These are phyloP conservation scores for Carollia perspicillata DNA, from an alignment of 2,113 vertebrate species.

Conservation along the genomic window DNA sequence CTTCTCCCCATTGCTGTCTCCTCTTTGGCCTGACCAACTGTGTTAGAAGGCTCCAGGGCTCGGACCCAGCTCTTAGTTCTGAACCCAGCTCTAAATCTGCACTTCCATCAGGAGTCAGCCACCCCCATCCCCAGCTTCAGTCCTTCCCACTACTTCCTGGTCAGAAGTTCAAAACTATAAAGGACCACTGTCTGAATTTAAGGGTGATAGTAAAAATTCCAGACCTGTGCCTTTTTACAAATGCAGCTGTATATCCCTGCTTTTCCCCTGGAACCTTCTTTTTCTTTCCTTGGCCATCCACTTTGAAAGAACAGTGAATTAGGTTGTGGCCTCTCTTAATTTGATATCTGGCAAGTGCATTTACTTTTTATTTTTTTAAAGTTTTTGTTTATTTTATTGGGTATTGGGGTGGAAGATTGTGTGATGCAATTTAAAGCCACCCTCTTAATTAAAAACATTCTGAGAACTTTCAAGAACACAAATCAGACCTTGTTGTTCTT, in stretches of 20 bases:
- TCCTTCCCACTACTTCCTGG: background rate
- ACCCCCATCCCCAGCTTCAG: fast-evolving
- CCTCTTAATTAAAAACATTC: background rate
- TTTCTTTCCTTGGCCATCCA: background rate
- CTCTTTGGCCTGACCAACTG: background rate
- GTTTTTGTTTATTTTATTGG: background rate
- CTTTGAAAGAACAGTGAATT: background rate
- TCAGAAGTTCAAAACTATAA: background rate
- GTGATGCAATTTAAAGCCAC: background rate
- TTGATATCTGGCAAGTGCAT: background rate
- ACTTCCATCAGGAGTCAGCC: background rate
- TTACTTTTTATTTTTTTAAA: background rate
- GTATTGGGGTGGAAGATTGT: background rate
- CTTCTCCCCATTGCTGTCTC: background rate
- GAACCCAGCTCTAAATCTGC: background rate
- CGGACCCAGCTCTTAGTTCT: background rate
- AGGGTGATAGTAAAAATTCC: background rate
- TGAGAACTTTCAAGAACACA: background rate
- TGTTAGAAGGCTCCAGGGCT: background rate
- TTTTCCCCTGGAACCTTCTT: background rate
- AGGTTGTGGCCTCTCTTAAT: background rate
- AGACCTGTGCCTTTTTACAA: background rate
- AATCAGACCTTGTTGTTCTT: background rate
- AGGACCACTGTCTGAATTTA: background rate
- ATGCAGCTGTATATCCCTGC: background rate